These are phyloP conservation scores for Dynastes hyllus DNA, from an alignment of 2,888 invertebrate species.

Conservation along the genomic window DNA sequence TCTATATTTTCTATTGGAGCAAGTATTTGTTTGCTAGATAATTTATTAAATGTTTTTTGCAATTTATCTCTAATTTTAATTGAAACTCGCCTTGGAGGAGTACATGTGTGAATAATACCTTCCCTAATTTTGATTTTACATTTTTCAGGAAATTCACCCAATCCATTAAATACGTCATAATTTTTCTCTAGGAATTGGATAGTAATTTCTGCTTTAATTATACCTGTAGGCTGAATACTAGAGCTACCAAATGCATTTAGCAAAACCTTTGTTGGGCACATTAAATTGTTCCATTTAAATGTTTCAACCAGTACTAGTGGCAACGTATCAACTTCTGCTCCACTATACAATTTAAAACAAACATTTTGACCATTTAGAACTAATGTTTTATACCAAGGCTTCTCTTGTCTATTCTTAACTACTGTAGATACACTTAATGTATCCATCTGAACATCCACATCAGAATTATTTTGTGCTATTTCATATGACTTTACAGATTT, in stretches of 20 bases:
- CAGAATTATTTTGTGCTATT: neutral
- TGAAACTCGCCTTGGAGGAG: conserved; percentile 54
- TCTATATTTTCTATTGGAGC: conserved; percentile 47
- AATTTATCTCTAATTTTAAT: conserved; percentile 53
- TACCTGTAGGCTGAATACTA: neutral
- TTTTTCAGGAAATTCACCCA: conserved; percentile 53
- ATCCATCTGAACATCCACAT: neutral
- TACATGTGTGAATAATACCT: conserved; percentile 53
- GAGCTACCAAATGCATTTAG: conserved; percentile 8
- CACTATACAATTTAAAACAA: conserved; percentile 4
- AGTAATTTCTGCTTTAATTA: neutral
- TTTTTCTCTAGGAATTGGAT: neutral
- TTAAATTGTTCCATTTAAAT: neutral
- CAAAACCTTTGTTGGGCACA: neutral
- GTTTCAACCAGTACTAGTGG: neutral
- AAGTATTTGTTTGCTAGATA: conserved; percentile 53
- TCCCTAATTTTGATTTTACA: conserved; percentile 52
- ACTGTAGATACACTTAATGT: neutral
- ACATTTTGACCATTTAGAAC: conserved; percentile 20
- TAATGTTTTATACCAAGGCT: neutral
- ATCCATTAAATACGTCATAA: conserved; percentile 33
- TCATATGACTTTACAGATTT: neutral
- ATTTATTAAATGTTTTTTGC: conserved; percentile 51
- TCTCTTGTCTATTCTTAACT: neutral
- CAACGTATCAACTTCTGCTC: conserved; percentile 22